Base-by-base conservation (phyloP, 2,113 vertebrate genomes). In the Amphiprion percula region DNA sequence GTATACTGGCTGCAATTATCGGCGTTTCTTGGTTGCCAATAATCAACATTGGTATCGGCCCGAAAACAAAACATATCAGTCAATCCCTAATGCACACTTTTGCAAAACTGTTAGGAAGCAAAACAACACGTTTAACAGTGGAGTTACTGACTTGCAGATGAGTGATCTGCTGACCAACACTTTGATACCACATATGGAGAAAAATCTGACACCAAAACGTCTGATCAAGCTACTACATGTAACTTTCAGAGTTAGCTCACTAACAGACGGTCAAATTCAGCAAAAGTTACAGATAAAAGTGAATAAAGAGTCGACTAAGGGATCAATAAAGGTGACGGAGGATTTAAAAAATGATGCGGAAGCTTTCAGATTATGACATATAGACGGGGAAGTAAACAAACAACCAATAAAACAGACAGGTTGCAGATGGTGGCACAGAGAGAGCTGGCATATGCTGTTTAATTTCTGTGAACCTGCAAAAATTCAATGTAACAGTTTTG, bases 341-440 rank as follows among this genome's bases (percentile, higher is more conserved):
- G 19, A 4, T 49, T 6, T 59, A 4, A 1, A 17, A 59, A 54
- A 39, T 5, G 26, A 55, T 64, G 30, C 30, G n/a, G 10, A 14
- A 6, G 12, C 12, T 7, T 33, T n/a, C 39, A 10, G 19, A 30
- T 21, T 59, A 39, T 24, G 49, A 54, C 19, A 68, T 15, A 52
- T 39, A 64, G 33, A 46, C n/a, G 2, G 39, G 58, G 49, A 64
- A 39, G 66, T 6, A 80, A 77, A 61, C 59, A 68, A 65, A 65
- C 41, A 44, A 64, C 24, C 10, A 49, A 55, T 77, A 59, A 69
- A 47, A 61, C 55, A 68, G 82, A 65, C 79, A 71, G 61, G 60
- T 7, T 50, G 66, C 87, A 89, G 84, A 80, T 84, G 84, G 78
- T 15, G 2, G 23, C 65, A 19, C 16, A 64, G 75, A 21, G 46